These are phyloP conservation scores for Sinocyclocheilus grahami DNA, from an alignment of 2,113 vertebrate species.

Conservation along the genomic window DNA sequence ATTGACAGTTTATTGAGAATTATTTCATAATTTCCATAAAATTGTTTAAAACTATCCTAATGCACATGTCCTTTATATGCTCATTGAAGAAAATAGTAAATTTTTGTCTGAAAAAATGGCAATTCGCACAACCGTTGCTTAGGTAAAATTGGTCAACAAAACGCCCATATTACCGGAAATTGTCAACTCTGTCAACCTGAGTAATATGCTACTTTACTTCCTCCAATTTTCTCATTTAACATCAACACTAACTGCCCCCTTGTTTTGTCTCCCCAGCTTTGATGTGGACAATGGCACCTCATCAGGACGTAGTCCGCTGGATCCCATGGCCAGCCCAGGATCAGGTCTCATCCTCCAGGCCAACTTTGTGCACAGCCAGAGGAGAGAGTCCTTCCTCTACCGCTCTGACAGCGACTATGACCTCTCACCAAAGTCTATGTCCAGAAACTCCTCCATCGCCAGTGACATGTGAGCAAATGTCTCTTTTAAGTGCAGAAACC, in stretches of 20 bases:
- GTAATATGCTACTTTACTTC: neutral
- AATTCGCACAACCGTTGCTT: neutral
- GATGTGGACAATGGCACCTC: constrained; percentile 99
- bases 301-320: constrained; percentile 96
- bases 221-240: neutral
- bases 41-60: too few relatives aligned
- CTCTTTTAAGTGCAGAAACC: neutral
- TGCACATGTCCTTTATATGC: too few relatives aligned
- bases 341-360: constrained; percentile 97
- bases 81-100: neutral
- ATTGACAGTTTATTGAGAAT: too few relatives aligned
- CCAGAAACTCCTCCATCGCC: constrained; percentile 98
- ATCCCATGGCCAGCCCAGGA: constrained; percentile 97
- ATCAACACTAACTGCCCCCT: constrained; percentile 6
- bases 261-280: constrained; percentile 78
- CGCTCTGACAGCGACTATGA: constrained; percentile 83
- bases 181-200: neutral
- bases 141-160: neutral
- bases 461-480: constrained; percentile 90
- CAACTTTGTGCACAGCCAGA: constrained; percentile 97
- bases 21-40: too few relatives aligned
- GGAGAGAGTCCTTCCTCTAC: constrained; percentile 97
- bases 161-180: neutral
- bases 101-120: neutral
- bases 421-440: constrained; percentile 90